Base-by-base conservation (phyloP, 2,113 vertebrate genomes). In the Gadus chalcogrammus region DNA sequence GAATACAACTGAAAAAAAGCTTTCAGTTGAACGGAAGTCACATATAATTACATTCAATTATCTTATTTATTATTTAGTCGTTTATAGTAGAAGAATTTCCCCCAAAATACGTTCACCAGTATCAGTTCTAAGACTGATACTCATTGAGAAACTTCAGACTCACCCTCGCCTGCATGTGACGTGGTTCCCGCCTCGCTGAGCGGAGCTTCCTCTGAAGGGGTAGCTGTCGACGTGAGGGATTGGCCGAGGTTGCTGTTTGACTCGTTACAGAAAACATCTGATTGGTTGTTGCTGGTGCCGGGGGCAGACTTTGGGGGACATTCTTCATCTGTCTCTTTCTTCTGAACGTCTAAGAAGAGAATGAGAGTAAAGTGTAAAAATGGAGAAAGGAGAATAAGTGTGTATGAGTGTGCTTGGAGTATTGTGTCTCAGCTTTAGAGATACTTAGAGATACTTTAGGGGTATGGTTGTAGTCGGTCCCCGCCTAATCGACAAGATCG, bases 271-370 rank as follows among this genome's bases (percentile, higher is more conserved):
- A 96, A 97, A 82, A 96, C 91, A 87, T 96, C 94, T 90, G 94
- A 92, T 91, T 97, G 97, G 92, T 90, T 95, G 93, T 88, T 94
- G 91, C 94, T 96, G 92, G 96, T 93, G 91, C 88, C 94, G 87
- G 92, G 93, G 88, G 94, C 93, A 84, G 95, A 92, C 92, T 95
- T 96, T 91, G 95, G 91, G 82, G 95, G 76, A 78, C 95, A 94
- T 89, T 97, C 96, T 77, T 95, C 93, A 0, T 96, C 95, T 85
- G 95, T 92, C 87, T 96, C 94, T 88, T 99, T 98, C 92, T 98
- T 96, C 88, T 97, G 93, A 92, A 96, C 93, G 91, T 97, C 97
- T 98, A 52, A 20, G 78, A 22, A 82, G 31, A 35, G 31, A 35
- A 35, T 3, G 31, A 35, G 31, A 1, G 12, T n/a, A 1, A 69